Evolutionary conservation across 2,888 invertebrate genomes (phyloP), one percentile per base, ranked within the genome.

Genomic region (Nineta flava): DNA sequence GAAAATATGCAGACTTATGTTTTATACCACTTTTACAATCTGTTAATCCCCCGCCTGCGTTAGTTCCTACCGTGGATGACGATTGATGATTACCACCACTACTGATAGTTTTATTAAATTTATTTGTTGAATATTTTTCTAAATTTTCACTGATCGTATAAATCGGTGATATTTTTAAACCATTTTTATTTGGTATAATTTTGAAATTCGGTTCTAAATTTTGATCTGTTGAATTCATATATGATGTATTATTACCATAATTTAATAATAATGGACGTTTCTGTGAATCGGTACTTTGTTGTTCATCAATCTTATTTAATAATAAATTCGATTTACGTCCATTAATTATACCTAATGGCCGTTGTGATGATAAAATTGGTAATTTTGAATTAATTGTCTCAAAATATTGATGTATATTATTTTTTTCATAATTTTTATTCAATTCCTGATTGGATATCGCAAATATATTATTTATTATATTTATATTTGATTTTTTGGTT

Each of bases 161-260:
- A 52, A 67, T 65, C 16, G 75, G 74, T 48, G 75, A 72, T 52
- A 75, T 73, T 58, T 71, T 72, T 9, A 75, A 61, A 40, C 75
- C 75, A 52, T 70, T 73, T 60, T 72, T 73, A 55, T 71, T 68
- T 38, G 74, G 72, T 46, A 73, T 69, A 45, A 74, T 72, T 58
- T 61, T 57, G 50, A 62, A 59, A 53, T 62, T 61, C 19, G 60
- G 56, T 46, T 58, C 55, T 45, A 54, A 51, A 46, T 53, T 51
- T 26, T 49, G 46, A 26, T 47, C 26, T 3, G 26, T 7, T 26
- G 26, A 41, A 9, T 48, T 48, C 49, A 49, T 31, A 44, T 43
- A 43, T 31, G 45, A 16, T 50, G 53, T 54, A 43, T 57, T 52
- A 13, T 50, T 48, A 16, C 52, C 53, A 16, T 57, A 46, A 47